Conservation (phyloP, 2,113 vertebrate genomes). For the Rhinopomastus cyanomelas region DNA sequence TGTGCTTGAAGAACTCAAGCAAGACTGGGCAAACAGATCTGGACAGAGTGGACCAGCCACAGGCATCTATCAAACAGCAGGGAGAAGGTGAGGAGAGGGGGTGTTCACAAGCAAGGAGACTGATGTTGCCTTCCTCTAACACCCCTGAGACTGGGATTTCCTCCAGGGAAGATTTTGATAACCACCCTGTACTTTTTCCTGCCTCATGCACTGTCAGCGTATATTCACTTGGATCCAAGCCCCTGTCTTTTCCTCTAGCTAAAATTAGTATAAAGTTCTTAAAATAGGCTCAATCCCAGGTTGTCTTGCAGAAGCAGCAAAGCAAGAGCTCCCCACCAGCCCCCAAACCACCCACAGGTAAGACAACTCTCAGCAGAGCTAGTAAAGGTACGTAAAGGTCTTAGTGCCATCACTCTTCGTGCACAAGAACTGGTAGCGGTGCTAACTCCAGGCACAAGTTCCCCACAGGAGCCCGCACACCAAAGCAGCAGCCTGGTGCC, state of each 20-base stretch:
- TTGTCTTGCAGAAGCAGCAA: neutral
- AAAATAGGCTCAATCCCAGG: conserved; percentile 16
- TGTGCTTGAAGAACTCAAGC: neutral
- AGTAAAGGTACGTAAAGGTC: neutral
- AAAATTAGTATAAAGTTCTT: conserved; percentile 27
- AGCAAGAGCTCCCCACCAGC: neutral
- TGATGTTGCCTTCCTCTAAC: neutral
- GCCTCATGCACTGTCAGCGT: conserved; percentile 14
- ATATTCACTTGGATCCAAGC: conserved; percentile 3
- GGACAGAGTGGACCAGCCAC: neutral
- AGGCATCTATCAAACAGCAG: neutral
- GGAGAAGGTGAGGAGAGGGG: neutral
- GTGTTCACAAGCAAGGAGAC: neutral
- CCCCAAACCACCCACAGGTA: neutral
- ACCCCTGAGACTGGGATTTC: neutral
- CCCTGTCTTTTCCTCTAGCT: neutral
- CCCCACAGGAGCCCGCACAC: neutral
- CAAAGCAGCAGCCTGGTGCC: neutral
- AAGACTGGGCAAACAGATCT: neutral
- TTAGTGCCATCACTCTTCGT: neutral
- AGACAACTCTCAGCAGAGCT: neutral
- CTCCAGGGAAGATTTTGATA: conserved; percentile 30
- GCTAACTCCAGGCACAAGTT: neutral
- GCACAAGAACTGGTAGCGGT: neutral
- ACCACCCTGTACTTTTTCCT: neutral